These are phyloP conservation scores for Cotesia chilonis DNA, from an alignment of 1,140 invertebrate species.

Conservation along the genomic window DNA sequence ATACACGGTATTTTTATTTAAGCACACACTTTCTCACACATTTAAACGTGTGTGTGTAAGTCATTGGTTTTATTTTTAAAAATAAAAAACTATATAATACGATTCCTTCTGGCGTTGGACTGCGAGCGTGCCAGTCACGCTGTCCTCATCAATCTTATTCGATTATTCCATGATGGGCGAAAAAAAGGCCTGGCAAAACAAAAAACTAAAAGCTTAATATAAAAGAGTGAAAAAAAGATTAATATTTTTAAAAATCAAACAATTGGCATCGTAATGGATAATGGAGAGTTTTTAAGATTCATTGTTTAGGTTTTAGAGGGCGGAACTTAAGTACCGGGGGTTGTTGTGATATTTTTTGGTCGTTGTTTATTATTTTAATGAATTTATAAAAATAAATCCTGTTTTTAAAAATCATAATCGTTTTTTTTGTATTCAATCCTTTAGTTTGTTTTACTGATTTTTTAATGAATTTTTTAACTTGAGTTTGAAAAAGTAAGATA, in stretches of 20 bases:
- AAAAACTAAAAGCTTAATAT: conserved; percentile 39
- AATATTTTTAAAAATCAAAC: background rate
- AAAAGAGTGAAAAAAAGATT: conserved; percentile 9
- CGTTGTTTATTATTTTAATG: too few relatives aligned
- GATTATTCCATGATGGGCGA: conserved; percentile 65
- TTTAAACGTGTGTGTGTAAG: background rate
- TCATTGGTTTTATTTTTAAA: background rate
- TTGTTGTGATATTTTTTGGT: too few relatives aligned
- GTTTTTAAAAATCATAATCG: too few relatives aligned
- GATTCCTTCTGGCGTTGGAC: conserved; percentile 15
- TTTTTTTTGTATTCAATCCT: too few relatives aligned
- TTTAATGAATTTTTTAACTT: too few relatives aligned
- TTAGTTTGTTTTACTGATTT: too few relatives aligned
- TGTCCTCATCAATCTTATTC: conserved; percentile 66
- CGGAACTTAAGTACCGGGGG: too few relatives aligned
- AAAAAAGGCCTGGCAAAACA: conserved; percentile 50
- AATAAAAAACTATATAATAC: background rate
- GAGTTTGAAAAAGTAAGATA: too few relatives aligned
- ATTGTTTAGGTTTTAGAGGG: too few relatives aligned
- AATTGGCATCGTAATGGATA: background rate
- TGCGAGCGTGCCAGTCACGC: conserved; percentile 56
- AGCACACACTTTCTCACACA: background rate
- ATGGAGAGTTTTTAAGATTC: background rate
- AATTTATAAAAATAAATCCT: too few relatives aligned
- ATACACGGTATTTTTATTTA: too few relatives aligned